Percentiles rank a stretch among this genome's conserved stretches.
Conservation (phyloP, 2,113 vertebrate genomes). For the Cinclus mexicanus region DNA sequence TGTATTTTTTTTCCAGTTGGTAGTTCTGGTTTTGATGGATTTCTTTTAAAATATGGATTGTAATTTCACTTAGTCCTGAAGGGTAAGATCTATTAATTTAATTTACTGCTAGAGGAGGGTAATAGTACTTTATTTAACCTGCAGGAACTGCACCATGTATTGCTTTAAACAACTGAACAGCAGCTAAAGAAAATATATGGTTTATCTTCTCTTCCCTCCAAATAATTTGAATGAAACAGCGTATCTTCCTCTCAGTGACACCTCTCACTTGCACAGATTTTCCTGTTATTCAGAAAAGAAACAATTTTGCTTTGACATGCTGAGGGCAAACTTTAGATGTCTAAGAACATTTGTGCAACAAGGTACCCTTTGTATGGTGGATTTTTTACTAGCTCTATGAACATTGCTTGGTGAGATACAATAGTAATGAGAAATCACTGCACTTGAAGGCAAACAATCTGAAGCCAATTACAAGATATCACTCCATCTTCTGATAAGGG, state of each 20-base stretch:
- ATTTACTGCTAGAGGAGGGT: neutral
- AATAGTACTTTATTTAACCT: neutral
- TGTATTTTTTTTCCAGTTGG: neutral
- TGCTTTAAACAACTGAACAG: neutral
- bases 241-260: neutral
- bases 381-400: neutral
- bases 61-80: neutral
- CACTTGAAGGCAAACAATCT: neutral
- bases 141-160: neutral
- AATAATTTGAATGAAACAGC: neutral
- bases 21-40: neutral
- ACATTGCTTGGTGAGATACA: neutral
- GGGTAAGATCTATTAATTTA: neutral
- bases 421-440: neutral
- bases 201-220: neutral
- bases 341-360: neutral
- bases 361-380: neutral
- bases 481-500: neutral
- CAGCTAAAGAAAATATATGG: neutral
- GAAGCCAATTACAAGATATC: neutral
- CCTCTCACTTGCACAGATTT: neutral
- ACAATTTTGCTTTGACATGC: neutral
- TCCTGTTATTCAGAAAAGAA: neutral
- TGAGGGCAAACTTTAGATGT: neutral
- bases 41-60: neutral